Evolutionary conservation across 2,888 invertebrate species (phyloP).

Genomic region (Polymixis lichenea): DNA sequence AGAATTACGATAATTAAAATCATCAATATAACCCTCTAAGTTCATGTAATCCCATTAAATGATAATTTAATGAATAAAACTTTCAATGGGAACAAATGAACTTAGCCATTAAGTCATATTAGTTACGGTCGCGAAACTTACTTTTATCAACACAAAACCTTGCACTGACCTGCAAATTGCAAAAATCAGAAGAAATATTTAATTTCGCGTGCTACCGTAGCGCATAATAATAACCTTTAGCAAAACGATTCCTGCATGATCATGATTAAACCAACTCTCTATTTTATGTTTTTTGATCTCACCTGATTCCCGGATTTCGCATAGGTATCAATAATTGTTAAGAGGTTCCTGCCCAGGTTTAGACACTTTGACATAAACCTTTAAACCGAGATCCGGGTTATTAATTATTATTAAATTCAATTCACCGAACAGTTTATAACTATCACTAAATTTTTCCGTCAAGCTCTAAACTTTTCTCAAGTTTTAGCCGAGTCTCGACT

Average conservation of each 20-base stretch:
- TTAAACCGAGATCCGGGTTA: neutral
- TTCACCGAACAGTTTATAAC: neutral
- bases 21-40: too few relatives aligned
- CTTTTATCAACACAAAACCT: too few relatives aligned
- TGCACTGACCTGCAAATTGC: too few relatives aligned
- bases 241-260: neutral
- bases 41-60: too few relatives aligned
- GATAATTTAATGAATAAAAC: too few relatives aligned
- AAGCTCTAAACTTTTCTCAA: neutral
- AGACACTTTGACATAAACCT: neutral
- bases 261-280: neutral
- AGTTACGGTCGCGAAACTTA: too few relatives aligned
- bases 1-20: too few relatives aligned
- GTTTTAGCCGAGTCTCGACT: neutral
- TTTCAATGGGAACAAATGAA: too few relatives aligned
- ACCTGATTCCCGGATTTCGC: neutral
- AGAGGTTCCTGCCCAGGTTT: neutral
- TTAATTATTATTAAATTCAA: too few relatives aligned
- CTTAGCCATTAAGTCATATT: too few relatives aligned
- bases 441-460: neutral
- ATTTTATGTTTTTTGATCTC: neutral
- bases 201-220: too few relatives aligned
- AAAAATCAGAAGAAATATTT: too few relatives aligned
- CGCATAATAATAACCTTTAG: neutral
- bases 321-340: neutral